Evolutionary conservation across 2,888 invertebrate species (phyloP).

Genomic region (Drosophila niveifrons): DNA sequence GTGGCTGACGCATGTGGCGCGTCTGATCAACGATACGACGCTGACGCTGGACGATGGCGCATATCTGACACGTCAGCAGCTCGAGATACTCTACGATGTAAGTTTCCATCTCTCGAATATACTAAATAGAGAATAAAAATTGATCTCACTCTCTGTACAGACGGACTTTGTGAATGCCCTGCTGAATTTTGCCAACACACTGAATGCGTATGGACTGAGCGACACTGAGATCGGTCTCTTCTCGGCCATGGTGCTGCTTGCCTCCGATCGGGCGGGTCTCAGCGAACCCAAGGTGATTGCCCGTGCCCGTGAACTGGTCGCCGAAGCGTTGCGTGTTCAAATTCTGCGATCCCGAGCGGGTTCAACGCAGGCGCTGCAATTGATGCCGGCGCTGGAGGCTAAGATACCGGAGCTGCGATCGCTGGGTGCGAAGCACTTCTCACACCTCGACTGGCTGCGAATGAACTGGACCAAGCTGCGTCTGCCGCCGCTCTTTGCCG

Average conservation of each 20-base stretch:
- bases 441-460: slow-evolving; percentile 95
- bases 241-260: slow-evolving; percentile 93
- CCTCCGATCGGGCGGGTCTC: slow-evolving; percentile 92
- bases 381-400: slow-evolving; percentile 86
- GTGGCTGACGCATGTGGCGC: slow-evolving; percentile 95
- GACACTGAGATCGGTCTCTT: slow-evolving; percentile 96
- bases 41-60: slow-evolving; percentile 96
- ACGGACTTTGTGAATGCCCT: slow-evolving; percentile 92
- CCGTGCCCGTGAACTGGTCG: slow-evolving; percentile 91
- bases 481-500: slow-evolving; percentile 96
- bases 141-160: no score
- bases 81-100: slow-evolving; percentile 95
- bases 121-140: no score
- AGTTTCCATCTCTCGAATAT: no score
- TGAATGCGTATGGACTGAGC: slow-evolving; percentile 91
- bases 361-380: slow-evolving; percentile 85
- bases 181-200: slow-evolving; percentile 91
- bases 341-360: slow-evolving; percentile 86
- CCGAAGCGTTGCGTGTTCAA: slow-evolving; percentile 95
- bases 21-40: slow-evolving; percentile 91
- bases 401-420: slow-evolving; percentile 92
- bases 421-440: slow-evolving; percentile 93
- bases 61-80: slow-evolving; percentile 92
- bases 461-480: slow-evolving; percentile 93
- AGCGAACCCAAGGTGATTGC: slow-evolving; percentile 92